These are phyloP conservation scores for Nasonia vitripennis DNA, from an alignment of 1,140 invertebrate genomes.

Conservation along the genomic window DNA sequence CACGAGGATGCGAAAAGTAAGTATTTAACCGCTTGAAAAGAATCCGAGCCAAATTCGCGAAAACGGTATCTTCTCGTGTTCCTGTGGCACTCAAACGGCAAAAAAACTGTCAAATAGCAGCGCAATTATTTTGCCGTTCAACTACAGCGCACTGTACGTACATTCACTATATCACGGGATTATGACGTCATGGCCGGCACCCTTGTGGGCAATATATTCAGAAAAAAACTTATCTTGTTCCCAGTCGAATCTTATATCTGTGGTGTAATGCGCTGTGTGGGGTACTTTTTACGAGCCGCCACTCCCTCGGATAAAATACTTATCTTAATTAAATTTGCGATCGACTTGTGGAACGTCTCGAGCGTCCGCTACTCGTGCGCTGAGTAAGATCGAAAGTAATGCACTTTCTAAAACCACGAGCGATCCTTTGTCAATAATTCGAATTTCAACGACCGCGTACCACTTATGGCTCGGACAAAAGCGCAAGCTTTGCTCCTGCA, in stretches of 20 bases:
- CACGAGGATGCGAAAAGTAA: too few species aligned
- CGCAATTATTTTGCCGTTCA: too few species aligned
- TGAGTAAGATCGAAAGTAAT: too few species aligned
- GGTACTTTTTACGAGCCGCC: background rate
- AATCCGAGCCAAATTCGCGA: too few species aligned
- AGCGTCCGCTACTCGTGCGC: too few species aligned
- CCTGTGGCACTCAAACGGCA: too few species aligned
- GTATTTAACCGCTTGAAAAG: too few species aligned
- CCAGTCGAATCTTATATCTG: background rate
- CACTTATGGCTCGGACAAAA: background rate
- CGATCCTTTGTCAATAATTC: too few species aligned
- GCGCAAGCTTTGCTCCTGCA: background rate
- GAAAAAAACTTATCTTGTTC: constrained; percentile 14
- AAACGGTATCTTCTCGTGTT: too few species aligned
- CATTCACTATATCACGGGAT: constrained; percentile 1
- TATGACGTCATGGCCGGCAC: background rate
- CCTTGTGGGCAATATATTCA: constrained; percentile 5
- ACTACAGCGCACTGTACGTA: background rate
- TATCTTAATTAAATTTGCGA: background rate
- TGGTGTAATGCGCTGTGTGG: background rate
- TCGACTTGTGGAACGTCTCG: too few species aligned
- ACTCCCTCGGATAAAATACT: background rate
- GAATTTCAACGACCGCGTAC: background rate
- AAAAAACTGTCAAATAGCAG: too few species aligned
- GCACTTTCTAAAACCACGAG: too few species aligned